Base-by-base conservation (phyloP, 2,888 invertebrate species). In the Cheilosia vulpina region DNA sequence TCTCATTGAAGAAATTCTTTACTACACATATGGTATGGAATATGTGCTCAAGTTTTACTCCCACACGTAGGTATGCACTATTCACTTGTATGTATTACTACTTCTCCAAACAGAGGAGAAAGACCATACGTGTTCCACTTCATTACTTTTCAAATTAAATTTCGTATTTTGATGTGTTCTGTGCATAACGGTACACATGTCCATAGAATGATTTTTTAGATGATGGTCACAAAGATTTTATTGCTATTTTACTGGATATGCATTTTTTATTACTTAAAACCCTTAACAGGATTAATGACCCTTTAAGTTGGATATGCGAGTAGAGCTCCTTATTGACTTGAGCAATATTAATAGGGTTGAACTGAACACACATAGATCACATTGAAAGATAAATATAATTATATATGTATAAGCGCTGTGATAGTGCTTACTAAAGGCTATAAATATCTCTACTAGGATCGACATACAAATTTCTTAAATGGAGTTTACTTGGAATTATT, bases 141-240 rank as follows among this genome's bases (percentile, higher is more conserved):
- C 45, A 45, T 34, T 69, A 31, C 45, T 69, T 57, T 13, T 41
- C 31, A 47, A 57, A 69, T 57, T 69, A 45, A 63, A 53, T 34
- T 55, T 73, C 47, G 24, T 31, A 47, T 38, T 53, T 73, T 45
- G 52, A 62, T 73, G 45, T 21, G 53, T 17, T 4, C 47, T 9
- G 11, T 27, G 11, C 9, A 52, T 31, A 34, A 63, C 21, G 38
- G 21, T 52, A 52, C 11, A 15, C 50, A n/a, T 47, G 43, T 9
- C n/a, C n/a, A 17, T n/a, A 15, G 24, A 60, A 24, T 50, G n/a
- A n/a, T 41, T 27, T 17, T 5, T 13, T 0, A 38, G 21, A 19
- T 45, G 43, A 43, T 24, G 19, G 45, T 63, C 73, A 63, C 47
- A 38, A 38, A 38, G 13, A 73, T 65, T 63, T 73, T 55, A 45